These are phyloP conservation scores for Macrotis lagotis DNA, from an alignment of 2,113 vertebrate species.

Conservation along the genomic window DNA sequence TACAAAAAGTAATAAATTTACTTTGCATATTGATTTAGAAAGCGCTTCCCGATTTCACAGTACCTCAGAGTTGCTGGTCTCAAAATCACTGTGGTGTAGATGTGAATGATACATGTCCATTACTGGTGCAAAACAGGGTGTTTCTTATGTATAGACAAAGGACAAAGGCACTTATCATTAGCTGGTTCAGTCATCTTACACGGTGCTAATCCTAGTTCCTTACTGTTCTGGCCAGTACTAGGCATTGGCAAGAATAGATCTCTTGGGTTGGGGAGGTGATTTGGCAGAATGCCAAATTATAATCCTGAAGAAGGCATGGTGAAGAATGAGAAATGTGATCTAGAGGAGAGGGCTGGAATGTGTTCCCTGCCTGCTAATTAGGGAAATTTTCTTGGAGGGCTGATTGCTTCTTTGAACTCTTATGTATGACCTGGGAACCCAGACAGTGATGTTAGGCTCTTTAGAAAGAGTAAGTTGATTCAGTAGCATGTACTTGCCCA, in stretches of 20 bases:
- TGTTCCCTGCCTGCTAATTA: not conserved
- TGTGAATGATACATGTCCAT: not conserved
- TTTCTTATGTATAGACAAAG: not conserved
- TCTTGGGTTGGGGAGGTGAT: not conserved
- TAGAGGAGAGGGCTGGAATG: not conserved
- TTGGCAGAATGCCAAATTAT: not conserved
- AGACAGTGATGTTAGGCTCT: slow-evolving; percentile 17
- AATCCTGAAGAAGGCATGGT: slow-evolving; percentile 10
- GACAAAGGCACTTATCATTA: not conserved
- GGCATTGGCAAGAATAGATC: not conserved
- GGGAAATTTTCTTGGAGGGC: not conserved
- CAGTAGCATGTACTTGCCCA: no score
- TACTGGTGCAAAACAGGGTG: not conserved
- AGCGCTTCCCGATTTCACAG: not conserved
- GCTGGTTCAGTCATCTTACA: fast-evolving
- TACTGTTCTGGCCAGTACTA: not conserved
- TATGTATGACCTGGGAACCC: no score
- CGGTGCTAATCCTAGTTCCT: not conserved
- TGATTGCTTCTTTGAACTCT: not conserved
- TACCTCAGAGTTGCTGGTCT: not conserved
- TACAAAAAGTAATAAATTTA: not conserved
- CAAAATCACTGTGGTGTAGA: not conserved
- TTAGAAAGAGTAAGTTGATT: fast-evolving
- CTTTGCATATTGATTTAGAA: not conserved
- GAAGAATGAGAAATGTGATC: not conserved